Base-by-base conservation (phyloP, 2,888 invertebrate species). In the Drosophila emarginata region DNA sequence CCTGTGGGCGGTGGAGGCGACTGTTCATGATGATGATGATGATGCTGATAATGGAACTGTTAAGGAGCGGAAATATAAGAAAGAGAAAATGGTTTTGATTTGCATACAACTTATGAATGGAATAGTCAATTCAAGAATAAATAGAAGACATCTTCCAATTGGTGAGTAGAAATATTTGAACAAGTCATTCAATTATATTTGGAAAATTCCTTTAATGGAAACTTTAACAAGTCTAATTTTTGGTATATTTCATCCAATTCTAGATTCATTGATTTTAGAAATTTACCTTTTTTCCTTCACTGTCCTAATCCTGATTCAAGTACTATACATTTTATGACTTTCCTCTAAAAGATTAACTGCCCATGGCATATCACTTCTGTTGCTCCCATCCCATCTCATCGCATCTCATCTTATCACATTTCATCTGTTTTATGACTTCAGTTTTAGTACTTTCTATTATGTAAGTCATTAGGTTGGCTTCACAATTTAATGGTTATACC, bases 391-490 rank as follows among this genome's bases (percentile, higher is more conserved):
- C 63, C 56, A 61, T 78, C 73, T 79, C 64, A 77, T 71, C 75
- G 61, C 60, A 60, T 82, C 57, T 71, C 56, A 61, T 78, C 73
- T 79, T 65, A 77, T 71, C 75, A 63, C 60, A 65, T 80, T 75
- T 74, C 62, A 78, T 77, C 78, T 67, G 67, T 59, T 84, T 82
- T 74, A 84, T 81, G 87, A 73, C 75, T 77, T n/a, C 66, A 78
- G 72, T 87, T 84, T 87, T 77, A 84, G 74, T 80, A 63, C 78
- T 64, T 63, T 39, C 52, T 69, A 78, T 81, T 80, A 86, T 69
- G 81, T 61, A 54, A 64, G 76, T 74, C 81, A 76, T 87, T 87
- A 81, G 66, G 71, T 63, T 69, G 79, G 72, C 61, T 57, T 59
- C 69, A 11, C 32, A 32, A 62, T 84, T 86, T 74, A 83, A 79